Evolutionary conservation across 2,888 invertebrate genomes (phyloP), one percentile per base, ranked within the genome.

Genomic region (Auanema sp.): DNA sequence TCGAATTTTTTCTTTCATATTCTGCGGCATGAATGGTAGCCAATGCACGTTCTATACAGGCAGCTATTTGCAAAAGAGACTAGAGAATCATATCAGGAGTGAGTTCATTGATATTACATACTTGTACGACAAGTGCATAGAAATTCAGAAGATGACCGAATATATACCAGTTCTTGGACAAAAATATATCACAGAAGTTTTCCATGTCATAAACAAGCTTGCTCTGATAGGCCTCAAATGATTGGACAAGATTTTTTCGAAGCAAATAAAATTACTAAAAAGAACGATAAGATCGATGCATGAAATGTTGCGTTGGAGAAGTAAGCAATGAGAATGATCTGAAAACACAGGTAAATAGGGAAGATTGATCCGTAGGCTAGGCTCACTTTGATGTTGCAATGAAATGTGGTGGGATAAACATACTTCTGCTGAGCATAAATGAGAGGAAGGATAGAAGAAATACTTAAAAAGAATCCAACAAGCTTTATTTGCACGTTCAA

Each of bases 111-210:
- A 3, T 18, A 47, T 18, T 10, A 5, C 21, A 18, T 5, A 47
- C 47, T 21, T 47, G 47, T 18, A 21, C 47, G 10, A 47, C 21
- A 16, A 47, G 21, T 6, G 47, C 21, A 47, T 47, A 47, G 10
- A 47, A 47, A 10, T 21, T 47, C 16, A 47, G 10, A 47, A 47
- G 47, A 47, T 47, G 47, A 5, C 47, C 47, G 21, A 47, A 16
- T 5, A 47, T 47, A 21, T 47, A 47, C 16, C 16, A 47, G 5
- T 47, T 16, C 10, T 47, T 47, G 10, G 47, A 47, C 10, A 47
- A 47, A 47, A 47, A 47, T 47, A 47, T 21, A 18, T 47, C 16
- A 47, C 47, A 47, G 16, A 21, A 21, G 47, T 47, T 47, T 47
- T 47, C 16, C 47, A 47, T 16, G 10, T 47, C 47, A 47, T 47